phyloP scores from a whole-genome alignment of 2,888 invertebrate species.

The Hirtodrosophila alboralis region DNA sequence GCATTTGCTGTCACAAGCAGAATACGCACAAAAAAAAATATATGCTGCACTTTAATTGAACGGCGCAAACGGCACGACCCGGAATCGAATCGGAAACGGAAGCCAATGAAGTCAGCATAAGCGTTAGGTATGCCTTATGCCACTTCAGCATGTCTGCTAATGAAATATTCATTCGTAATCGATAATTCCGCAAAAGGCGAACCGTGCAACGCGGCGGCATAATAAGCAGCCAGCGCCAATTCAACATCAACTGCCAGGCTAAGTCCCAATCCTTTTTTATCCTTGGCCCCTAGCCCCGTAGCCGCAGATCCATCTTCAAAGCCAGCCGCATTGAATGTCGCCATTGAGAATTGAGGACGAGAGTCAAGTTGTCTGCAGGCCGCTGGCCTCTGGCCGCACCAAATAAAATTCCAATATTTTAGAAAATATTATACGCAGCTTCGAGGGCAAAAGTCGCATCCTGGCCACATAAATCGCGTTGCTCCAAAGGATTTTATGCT shows the following conservation, averaged over 20 bases:
- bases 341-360: constrained; percentile 69
- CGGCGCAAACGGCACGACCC: constrained; percentile 45
- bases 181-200: constrained; percentile 74
- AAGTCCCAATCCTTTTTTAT: constrained; percentile 6
- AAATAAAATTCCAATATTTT: constrained; percentile 65
- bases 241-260: constrained; percentile 39
- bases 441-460: constrained; percentile 18
- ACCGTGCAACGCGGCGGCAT: constrained; percentile 55
- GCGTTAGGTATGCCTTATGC: constrained; percentile 29
- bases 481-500: constrained; percentile 37
- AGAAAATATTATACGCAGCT: constrained; percentile 62
- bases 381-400: constrained; percentile 5
- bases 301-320: constrained; percentile 7
- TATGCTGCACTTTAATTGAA: constrained; percentile 71
- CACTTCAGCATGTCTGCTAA: constrained; percentile 52
- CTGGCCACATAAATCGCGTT: constrained; percentile 45
- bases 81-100: constrained; percentile 45
- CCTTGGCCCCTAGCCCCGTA: constrained; percentile 6
- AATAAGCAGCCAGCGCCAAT: constrained; percentile 60
- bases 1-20: constrained; percentile 14
- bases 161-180: constrained; percentile 78
- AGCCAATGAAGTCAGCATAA: constrained; percentile 50
- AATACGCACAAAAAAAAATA: constrained; percentile 33
- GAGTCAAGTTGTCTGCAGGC: constrained; percentile 66
- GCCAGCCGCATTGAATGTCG: constrained; percentile 67